Evolutionary conservation across 1,140 invertebrate species (phyloP).

Genomic region (Pteromalus puparum): DNA sequence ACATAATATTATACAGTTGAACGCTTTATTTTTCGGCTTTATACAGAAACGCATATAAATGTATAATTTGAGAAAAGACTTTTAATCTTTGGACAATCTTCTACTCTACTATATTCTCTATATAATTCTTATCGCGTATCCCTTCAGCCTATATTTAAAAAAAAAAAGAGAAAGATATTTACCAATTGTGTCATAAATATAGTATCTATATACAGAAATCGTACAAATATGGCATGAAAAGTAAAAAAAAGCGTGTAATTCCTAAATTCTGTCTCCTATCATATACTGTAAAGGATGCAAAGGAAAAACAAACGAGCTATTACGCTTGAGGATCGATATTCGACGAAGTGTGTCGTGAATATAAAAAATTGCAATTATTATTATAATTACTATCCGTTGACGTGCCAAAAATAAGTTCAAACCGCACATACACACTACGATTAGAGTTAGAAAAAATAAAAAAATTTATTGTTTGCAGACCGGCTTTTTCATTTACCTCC

Average conservation of each 20-base stretch:
- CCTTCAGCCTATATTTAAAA: not conserved
- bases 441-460: constrained; percentile 20
- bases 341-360: too few species aligned
- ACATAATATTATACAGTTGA: too few species aligned
- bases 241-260: not conserved
- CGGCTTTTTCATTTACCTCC: constrained; percentile 10
- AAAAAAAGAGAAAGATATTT: too few species aligned
- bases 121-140: not conserved
- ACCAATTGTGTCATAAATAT: not conserved
- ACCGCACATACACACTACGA: not conserved
- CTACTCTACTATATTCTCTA: not conserved
- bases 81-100: constrained; percentile 5
- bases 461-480: constrained; percentile 39
- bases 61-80: too few species aligned
- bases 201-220: not conserved
- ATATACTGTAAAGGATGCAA: not conserved
- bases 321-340: too few species aligned
- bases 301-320: not conserved
- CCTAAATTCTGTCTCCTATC: not conserved
- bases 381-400: not conserved
- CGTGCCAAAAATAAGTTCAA: constrained; percentile 13
- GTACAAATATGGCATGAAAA: not conserved
- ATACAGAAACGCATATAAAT: too few species aligned
- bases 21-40: too few species aligned
- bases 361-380: not conserved